Conservation (phyloP, 2,113 vertebrate species). For the Cyprinodon brontotheroides region DNA sequence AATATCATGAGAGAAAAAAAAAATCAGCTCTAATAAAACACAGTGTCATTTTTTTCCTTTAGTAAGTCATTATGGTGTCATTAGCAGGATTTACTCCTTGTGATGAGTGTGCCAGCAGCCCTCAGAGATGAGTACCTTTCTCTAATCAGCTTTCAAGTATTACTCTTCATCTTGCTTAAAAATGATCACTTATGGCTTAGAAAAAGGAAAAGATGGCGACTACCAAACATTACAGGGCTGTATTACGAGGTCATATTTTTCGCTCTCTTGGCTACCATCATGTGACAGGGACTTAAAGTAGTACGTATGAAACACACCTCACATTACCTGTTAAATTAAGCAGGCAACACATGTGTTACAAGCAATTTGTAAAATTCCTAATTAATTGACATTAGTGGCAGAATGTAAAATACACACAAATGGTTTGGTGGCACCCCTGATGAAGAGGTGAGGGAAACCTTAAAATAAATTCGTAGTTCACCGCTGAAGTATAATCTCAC, state of each 20-base stretch:
- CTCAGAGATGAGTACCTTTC: background rate
- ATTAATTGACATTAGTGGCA: background rate
- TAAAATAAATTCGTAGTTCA: no score
- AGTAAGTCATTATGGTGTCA: background rate
- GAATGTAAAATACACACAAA: background rate
- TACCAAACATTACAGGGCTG: background rate
- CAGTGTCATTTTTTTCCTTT: background rate
- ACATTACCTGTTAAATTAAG: no score
- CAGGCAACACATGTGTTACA: no score
- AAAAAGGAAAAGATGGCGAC: background rate
- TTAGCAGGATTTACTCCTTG: background rate
- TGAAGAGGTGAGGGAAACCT: background rate
- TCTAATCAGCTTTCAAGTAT: constrained; percentile 7
- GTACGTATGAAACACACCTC: no score
- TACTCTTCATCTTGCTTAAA: background rate
- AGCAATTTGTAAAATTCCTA: background rate
- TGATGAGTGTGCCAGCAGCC: background rate
- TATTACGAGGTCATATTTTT: background rate
- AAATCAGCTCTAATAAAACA: background rate
- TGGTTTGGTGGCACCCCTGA: no score
- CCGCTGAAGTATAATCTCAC: no score
- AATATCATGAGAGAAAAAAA: background rate
- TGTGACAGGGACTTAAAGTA: background rate
- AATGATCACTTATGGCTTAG: background rate
- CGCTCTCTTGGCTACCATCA: no score